These are phyloP conservation scores for Mycteria americana DNA, from an alignment of 2,797 vertebrate species.

Conservation along the genomic window DNA sequence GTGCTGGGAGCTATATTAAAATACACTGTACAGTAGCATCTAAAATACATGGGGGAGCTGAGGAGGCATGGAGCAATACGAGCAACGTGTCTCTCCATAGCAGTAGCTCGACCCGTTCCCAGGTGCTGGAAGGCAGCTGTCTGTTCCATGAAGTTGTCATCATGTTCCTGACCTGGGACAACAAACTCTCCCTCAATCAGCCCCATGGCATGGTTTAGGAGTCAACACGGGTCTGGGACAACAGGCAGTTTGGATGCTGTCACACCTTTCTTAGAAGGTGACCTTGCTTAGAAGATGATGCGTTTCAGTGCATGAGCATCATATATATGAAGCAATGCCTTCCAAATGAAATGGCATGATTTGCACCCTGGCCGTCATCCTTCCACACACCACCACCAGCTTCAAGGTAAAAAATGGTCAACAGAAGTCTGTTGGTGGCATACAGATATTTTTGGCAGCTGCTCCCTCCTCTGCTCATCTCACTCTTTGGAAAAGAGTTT, in stretches of 20 bases:
- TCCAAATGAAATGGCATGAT: not conserved
- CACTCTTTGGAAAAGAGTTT: not conserved
- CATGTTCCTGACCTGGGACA: not conserved
- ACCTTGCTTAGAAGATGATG: not conserved
- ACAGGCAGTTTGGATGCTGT: not conserved
- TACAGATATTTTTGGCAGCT: not conserved
- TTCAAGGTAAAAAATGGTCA: not conserved
- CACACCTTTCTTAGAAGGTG: not conserved
- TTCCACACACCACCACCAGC: not conserved
- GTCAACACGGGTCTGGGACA: not conserved
- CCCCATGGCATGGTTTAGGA: not conserved
- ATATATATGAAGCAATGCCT: not conserved
- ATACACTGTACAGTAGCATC: not conserved
- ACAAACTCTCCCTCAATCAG: not conserved
- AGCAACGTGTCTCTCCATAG: not conserved
- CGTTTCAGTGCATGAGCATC: fast-evolving
- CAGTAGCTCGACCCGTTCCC: not conserved
- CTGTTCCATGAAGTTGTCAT: not conserved
- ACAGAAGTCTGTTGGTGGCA: not conserved
- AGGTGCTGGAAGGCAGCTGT: not conserved
- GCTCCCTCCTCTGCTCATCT: not conserved
- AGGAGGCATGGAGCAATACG: not conserved
- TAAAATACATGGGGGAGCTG: not conserved
- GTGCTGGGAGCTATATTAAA: not conserved
- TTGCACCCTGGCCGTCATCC: not conserved